Base-by-base conservation (phyloP, 2,888 invertebrate species). In the Volucella bombylans region DNA sequence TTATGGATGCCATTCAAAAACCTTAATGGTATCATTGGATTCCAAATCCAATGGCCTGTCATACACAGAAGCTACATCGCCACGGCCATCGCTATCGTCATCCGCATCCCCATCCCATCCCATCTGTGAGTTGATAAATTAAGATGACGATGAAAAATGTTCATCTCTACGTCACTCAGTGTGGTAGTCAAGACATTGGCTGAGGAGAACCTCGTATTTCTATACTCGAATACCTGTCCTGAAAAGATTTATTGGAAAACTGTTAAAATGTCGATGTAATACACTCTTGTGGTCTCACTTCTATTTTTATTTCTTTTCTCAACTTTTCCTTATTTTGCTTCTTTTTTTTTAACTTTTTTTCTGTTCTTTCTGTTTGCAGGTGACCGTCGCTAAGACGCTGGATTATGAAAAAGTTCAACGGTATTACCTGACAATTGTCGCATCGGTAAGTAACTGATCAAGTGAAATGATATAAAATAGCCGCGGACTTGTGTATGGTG, bases 391-490 rank as follows among this genome's bases (percentile, higher is more conserved):
- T 89, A 94, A 95, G 89, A 96, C 95, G 62, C 92, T 97, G 90
- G 97, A 97, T 93, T 98, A 96, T 91, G 97, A 98, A 92, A 95
- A 95, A 90, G 96, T 95, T 68, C 96, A 96, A 92, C 94, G 96
- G 90, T 97, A 97, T 92, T 95, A 96, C 92, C 94, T 97, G 92
- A 97, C 96, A 88, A 94, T 97, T 90, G 94, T 97, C 87, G 97
- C 97, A 89, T 96, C 96, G 92, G 97, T 97, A 92, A 95, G 95
- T 94, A 82, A 86, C 86, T 87, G 67, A 77, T 81, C 71, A 80
- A 76, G 54, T 47, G 15, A 52, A 45, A 62, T n/a, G 50, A 55
- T 77, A 62, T 31, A 41, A 43, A 65, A 43, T 18, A 47, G 45
- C 6, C 31, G 6, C 31, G 0, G 31, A 31, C 31, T 31, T 31